phyloP scores from a whole-genome alignment of 53 echinoderm and acorn worm genomes.

The Zoroaster sp. region DNA sequence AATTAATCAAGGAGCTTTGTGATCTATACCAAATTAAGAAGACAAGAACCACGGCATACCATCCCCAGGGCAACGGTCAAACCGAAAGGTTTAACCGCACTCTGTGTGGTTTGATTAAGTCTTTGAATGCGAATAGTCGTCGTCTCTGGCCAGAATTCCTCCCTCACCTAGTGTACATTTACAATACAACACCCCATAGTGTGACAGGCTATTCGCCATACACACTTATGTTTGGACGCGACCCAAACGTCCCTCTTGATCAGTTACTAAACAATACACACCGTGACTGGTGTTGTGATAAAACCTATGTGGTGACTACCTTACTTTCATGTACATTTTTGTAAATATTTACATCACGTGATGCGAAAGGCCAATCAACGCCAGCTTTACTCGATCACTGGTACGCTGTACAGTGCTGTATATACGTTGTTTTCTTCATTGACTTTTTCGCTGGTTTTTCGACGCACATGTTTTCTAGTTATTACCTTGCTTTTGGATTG shows the following conservation, averaged over 20 bases:
- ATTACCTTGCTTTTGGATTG: too few relatives aligned
- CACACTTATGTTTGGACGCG: conserved; percentile 36
- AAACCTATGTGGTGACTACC: too few relatives aligned
- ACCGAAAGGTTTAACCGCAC: conserved; percentile 40
- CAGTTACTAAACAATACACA: conserved; percentile 21
- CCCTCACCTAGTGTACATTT: conserved; percentile 16
- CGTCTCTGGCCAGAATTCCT: conserved; percentile 49
- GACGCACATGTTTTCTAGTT: too few relatives aligned
- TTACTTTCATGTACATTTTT: too few relatives aligned
- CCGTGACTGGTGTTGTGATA: neutral
- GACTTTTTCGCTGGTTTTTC: too few relatives aligned
- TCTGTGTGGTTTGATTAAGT: conserved; percentile 34
- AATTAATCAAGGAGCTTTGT: conserved; percentile 42
- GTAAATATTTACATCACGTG: too few relatives aligned
- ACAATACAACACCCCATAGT: conserved; percentile 52
- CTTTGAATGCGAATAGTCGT: conserved; percentile 1
- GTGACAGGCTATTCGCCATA: conserved; percentile 47
- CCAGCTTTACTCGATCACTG: too few relatives aligned
- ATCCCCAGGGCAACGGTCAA: conserved; percentile 55
- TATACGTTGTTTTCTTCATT: too few relatives aligned
- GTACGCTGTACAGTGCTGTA: too few relatives aligned
- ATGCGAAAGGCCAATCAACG: too few relatives aligned
- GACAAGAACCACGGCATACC: conserved; percentile 47
- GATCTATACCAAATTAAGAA: conserved; percentile 31
- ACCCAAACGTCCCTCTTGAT: conserved; percentile 38